Evolutionary conservation across 1,140 invertebrate genomes (phyloP).

Genomic region (Anadara kagoshimensis): DNA sequence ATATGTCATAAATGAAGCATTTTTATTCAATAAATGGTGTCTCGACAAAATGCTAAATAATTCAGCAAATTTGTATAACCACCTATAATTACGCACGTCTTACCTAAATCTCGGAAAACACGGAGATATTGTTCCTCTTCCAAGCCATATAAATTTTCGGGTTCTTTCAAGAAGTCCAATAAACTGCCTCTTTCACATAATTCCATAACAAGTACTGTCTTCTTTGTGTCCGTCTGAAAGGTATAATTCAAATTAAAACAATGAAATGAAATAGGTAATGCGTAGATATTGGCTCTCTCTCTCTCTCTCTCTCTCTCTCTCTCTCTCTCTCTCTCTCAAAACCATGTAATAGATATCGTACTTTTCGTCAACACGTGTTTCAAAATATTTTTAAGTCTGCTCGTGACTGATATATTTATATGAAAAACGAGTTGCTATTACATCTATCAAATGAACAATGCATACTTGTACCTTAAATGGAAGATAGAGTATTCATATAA

Average conservation of each 20-base stretch:
- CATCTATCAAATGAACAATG: too few relatives aligned
- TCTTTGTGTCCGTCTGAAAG: conserved; percentile 3
- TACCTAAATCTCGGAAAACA: conserved; percentile 36
- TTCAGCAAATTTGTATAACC: not conserved
- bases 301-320: not conserved
- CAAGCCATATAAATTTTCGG: conserved; percentile 30
- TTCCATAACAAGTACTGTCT: conserved; percentile 34
- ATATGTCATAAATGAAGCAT: not conserved
- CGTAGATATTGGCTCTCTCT: not conserved
- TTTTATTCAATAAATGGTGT: not conserved
- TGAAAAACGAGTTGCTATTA: too few relatives aligned
- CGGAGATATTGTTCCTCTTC: conserved; percentile 35
- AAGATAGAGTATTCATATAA: too few relatives aligned
- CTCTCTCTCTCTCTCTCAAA: too few relatives aligned
- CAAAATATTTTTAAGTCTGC: too few relatives aligned
- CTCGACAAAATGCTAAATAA: not conserved
- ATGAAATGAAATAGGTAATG: too few relatives aligned
- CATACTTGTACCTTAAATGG: too few relatives aligned
- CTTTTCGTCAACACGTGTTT: too few relatives aligned
- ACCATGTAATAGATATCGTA: too few relatives aligned
- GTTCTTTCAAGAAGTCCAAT: conserved; percentile 26
- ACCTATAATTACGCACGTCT: not conserved
- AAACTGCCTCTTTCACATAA: conserved; percentile 41
- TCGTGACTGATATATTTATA: too few relatives aligned
- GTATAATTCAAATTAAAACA: not conserved